These are phyloP conservation scores for rabbit (Oryctolagus cuniculus) DNA, from an alignment of 2,113 vertebrate species.

Conservation along the genomic window mOryCun1.1 NC_091435.1:53986001-53986500, in stretches of 20 bases:
- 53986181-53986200: constrained; percentile 53
- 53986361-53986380: neutral
- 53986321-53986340: constrained; percentile 44
- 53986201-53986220: constrained; percentile 8
- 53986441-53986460: neutral
- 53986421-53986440: neutral
- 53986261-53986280: constrained; percentile 37
- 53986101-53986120: constrained; percentile 63
- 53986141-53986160: constrained; percentile 46
- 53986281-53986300: constrained; percentile 37
- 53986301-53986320: neutral
- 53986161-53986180: constrained; percentile 47
- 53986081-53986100: constrained; percentile 67
- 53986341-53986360: neutral
- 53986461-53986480: neutral
- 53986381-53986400: constrained; percentile 27
- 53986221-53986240: constrained; percentile 55
- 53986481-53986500: neutral
- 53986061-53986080: constrained; percentile 54
- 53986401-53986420: constrained; percentile 39
- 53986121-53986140: constrained; percentile 14
- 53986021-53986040: neutral
- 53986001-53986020: constrained; percentile 1
- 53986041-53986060: constrained; percentile 1
- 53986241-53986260: constrained; percentile 40